A percentile compares a stretch with the other conserved stretches of the same genome.
These are phyloP conservation scores for Psix sp. DNA, from an alignment of 1,140 invertebrate genomes.

Conservation along the genomic window DNA sequence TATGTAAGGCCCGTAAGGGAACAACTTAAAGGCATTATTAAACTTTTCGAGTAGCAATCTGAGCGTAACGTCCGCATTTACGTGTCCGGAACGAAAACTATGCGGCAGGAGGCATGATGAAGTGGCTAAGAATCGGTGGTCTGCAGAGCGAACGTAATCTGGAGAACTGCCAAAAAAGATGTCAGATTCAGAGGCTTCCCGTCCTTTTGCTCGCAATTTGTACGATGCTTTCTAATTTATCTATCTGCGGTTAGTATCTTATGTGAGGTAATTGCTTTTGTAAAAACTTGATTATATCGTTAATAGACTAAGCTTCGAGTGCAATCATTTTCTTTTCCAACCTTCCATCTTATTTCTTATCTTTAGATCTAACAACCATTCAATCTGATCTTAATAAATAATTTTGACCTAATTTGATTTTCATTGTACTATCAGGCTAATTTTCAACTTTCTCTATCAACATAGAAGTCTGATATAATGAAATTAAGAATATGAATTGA, in stretches of 20 bases:
- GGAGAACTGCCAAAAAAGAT: conserved; percentile 67
- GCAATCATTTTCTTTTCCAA: too few species aligned
- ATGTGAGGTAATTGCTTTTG: conserved; percentile 32
- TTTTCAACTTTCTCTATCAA: too few species aligned
- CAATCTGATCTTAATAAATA: too few species aligned
- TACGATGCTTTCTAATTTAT: conserved; percentile 66
- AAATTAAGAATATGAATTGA: too few species aligned
- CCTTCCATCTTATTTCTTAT: too few species aligned
- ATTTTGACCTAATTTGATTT: too few species aligned
- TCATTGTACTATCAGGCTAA: too few species aligned
- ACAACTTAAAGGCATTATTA: conserved; percentile 67
- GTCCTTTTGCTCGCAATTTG: conserved; percentile 68
- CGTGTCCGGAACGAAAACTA: conserved; percentile 72
- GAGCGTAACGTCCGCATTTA: conserved; percentile 68
- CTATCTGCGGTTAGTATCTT: conserved; percentile 69
- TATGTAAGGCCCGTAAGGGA: conserved; percentile 50
- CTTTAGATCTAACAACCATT: too few species aligned
- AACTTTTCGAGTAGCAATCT: conserved; percentile 65
- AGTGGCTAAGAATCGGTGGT: conserved; percentile 71
- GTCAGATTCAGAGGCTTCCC: conserved; percentile 66
- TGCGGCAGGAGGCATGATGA: conserved; percentile 71
- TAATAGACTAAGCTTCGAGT: conserved; percentile 11
- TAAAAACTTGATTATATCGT: conserved; percentile 42
- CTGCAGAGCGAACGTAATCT: conserved; percentile 66
- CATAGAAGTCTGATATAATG: too few species aligned